phyloP scores from a whole-genome alignment of 2,888 invertebrate species.

The Odontothrips loti region DNA sequence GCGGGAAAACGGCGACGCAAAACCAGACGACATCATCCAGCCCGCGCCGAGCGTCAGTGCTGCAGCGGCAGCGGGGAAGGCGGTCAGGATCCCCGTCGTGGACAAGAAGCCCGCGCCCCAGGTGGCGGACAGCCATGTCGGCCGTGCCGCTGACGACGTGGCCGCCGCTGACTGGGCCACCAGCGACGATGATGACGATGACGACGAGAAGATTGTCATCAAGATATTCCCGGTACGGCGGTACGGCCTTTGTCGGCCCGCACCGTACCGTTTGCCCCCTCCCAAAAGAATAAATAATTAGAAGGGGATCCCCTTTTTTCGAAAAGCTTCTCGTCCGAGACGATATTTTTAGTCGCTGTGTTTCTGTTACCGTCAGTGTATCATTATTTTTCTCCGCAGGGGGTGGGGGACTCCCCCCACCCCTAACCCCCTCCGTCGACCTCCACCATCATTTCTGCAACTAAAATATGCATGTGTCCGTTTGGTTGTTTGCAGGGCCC shows the following conservation, averaged over 20 bases:
- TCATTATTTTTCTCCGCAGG: not conserved
- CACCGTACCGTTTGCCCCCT: too few relatives aligned
- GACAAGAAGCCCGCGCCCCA: too few relatives aligned
- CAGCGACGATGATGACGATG: constrained; percentile 5
- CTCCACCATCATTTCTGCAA: too few relatives aligned
- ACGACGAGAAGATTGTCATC: not conserved
- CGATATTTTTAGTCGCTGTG: too few relatives aligned
- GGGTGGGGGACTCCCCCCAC: not conserved
- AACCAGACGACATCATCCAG: not conserved
- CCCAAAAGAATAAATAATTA: too few relatives aligned
- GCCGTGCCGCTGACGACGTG: too few relatives aligned
- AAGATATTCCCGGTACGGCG: not conserved
- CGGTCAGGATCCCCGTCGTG: too few relatives aligned
- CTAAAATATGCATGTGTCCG: constrained; percentile 17
- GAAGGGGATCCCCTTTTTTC: too few relatives aligned
- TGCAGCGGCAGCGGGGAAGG: too few relatives aligned
- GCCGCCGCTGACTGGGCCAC: not conserved
- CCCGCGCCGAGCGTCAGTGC: not conserved
- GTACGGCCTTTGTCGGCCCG: not conserved
- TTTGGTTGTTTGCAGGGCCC: constrained; percentile 52
- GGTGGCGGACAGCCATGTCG: too few relatives aligned
- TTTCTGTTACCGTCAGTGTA: too few relatives aligned
- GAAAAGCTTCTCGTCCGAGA: too few relatives aligned
- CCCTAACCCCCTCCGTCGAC: not conserved
- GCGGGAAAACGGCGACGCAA: not conserved